These are phyloP conservation scores for Emberiza fucata DNA, from an alignment of 2,113 vertebrate genomes.

Conservation along the genomic window DNA sequence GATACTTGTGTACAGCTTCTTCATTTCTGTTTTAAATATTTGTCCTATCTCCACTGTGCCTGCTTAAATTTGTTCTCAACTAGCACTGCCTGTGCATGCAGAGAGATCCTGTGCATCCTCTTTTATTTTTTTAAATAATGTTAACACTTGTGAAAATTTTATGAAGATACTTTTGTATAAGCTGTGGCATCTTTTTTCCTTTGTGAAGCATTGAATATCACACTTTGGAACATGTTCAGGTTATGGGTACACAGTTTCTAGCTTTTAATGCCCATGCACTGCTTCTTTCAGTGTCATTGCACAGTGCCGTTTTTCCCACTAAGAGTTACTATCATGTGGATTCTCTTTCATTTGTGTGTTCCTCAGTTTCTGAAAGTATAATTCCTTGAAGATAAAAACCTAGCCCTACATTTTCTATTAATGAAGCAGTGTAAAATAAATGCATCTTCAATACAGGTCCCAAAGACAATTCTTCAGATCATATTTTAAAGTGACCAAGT, in stretches of 20 bases:
- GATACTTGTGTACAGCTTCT: slow-evolving; percentile 72
- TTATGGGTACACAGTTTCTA: slow-evolving; percentile 71
- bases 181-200: slow-evolving; percentile 86
- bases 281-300: slow-evolving; percentile 68
- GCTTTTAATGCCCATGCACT: slow-evolving; percentile 73
- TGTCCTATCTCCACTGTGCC: slow-evolving; percentile 81
- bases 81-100: slow-evolving; percentile 90
- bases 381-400: slow-evolving; percentile 62
- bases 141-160: slow-evolving; percentile 93
- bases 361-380: slow-evolving; percentile 68
- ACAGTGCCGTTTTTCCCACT: slow-evolving; percentile 65
- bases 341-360: slow-evolving; percentile 54
- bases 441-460: slow-evolving; percentile 72
- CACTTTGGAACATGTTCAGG: slow-evolving; percentile 79
- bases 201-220: slow-evolving; percentile 81
- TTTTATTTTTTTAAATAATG: slow-evolving; percentile 89
- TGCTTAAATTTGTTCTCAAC: slow-evolving; percentile 87
- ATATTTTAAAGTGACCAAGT: slow-evolving; percentile 76
- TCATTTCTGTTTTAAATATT: slow-evolving; percentile 63
- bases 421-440: slow-evolving; percentile 78
- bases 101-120: slow-evolving; percentile 88
- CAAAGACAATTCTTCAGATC: slow-evolving; percentile 79
- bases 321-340: slow-evolving; percentile 74
- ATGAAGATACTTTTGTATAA: slow-evolving; percentile 88
- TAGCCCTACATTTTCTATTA: slow-evolving; percentile 53